These are phyloP conservation scores for Premnoplex brunnescens DNA, from an alignment of 2,797 vertebrate genomes.

Conservation along the genomic window DNA sequence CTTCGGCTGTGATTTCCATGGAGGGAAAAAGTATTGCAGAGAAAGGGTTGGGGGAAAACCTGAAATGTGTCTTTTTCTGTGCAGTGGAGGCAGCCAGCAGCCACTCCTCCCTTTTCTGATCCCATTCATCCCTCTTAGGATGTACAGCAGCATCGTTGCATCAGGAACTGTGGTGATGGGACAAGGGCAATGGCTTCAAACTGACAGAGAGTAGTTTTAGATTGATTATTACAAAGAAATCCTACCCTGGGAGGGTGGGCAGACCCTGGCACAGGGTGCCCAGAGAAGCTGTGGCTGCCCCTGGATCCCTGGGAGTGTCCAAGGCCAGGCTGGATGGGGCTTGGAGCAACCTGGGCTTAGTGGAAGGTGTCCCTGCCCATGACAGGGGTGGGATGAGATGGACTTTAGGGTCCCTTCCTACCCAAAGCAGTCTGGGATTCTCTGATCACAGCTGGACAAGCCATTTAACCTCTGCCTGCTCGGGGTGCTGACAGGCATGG, in stretches of 20 bases:
- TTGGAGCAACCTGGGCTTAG: neutral
- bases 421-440: neutral
- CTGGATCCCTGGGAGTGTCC: neutral
- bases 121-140: neutral
- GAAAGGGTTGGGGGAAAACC: neutral
- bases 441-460: neutral
- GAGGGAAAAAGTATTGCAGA: neutral
- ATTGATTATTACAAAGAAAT: neutral
- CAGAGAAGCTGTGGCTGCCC: neutral
- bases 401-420: neutral
- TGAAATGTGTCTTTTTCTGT: neutral
- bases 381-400: neutral
- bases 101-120: neutral
- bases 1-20: neutral
- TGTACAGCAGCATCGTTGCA: neutral
- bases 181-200: neutral
- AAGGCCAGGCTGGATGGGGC: neutral
- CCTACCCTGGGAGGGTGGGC: neutral
- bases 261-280: neutral
- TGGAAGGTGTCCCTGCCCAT: neutral
- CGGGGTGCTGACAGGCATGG: fast-evolving
- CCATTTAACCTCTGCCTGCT: fast-evolving
- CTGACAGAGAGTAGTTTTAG: neutral
- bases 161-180: neutral
- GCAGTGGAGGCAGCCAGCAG: neutral